Percentiles rank a stretch among this genome's conserved stretches.
These are phyloP conservation scores for Cantharis flavilabris DNA, from an alignment of 2,888 invertebrate species.

Conservation along the genomic window DNA sequence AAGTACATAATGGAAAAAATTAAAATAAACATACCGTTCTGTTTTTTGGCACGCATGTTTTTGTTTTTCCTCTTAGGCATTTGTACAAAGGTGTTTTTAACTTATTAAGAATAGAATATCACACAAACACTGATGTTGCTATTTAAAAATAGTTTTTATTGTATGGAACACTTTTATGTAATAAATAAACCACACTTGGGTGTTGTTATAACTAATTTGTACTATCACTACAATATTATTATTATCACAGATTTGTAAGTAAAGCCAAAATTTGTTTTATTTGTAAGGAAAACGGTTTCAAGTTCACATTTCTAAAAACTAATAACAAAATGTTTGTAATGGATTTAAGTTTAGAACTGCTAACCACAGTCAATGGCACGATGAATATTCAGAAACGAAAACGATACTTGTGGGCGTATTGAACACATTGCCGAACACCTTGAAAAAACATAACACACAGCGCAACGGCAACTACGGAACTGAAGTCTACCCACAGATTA, in stretches of 20 bases:
- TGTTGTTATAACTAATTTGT: slow-evolving; percentile 9
- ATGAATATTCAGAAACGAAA: slow-evolving; percentile 33
- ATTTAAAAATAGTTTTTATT: neutral
- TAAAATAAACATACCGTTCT: slow-evolving; percentile 43
- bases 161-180: neutral
- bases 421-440: slow-evolving; percentile 39
- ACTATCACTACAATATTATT: slow-evolving; percentile 15
- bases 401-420: slow-evolving; percentile 36
- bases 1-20: neutral
- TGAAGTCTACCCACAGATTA: slow-evolving; percentile 44
- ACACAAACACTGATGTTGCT: neutral
- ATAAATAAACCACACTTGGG: slow-evolving; percentile 3
- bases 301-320: slow-evolving; percentile 15
- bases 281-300: neutral
- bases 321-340: neutral
- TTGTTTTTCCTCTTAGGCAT: slow-evolving; percentile 44
- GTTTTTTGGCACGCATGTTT: slow-evolving; percentile 46
- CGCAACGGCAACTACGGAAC: slow-evolving; percentile 34
- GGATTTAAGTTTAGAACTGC: slow-evolving; percentile 2
- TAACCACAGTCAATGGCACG: slow-evolving; percentile 35
- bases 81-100: slow-evolving; percentile 15
- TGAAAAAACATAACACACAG: slow-evolving; percentile 21
- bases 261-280: neutral
- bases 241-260: slow-evolving; percentile 15
- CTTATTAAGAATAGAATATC: slow-evolving; percentile 6